Evolutionary conservation across 2,113 vertebrate species (phyloP), one percentile per base, ranked within the genome.

Genomic region (Heterochromis multidens): DNA sequence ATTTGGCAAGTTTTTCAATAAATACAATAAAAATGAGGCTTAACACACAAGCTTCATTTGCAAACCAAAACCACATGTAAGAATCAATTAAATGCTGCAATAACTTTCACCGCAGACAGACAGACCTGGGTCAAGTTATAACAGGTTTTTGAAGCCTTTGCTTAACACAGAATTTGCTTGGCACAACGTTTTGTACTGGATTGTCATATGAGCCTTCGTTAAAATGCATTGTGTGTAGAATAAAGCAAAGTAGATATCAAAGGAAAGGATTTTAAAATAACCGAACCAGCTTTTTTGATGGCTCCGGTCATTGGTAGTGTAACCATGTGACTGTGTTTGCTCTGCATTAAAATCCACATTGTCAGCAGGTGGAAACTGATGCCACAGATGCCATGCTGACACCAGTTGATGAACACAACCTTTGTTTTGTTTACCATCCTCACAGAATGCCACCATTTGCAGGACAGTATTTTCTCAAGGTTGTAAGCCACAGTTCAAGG

Each of bases 11-110:
- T 80, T 37, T 88, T 82, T 89, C 52, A 88, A 83, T 90, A 88
- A 87, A 93, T 89, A 88, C 46, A 86, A 63, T 88, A 87, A 80
- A 81, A 91, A 88, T 87, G 88, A 93, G 82, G 91, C 87, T 70
- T 74, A 84, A 58, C 65, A 72, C 83, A 81, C 76, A 86, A 84
- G 77, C 78, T 85, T 86, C 49, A 82, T 85, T 79, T 76, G 57
- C 76, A 67, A 77, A 67, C 6, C 5, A 74, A 81, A 62, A 79
- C 25, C n/a, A 37, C 14, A 49, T 25, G 62, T 29, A 43, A 61
- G 61, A 79, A 27, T 61, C 35, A 33, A 61, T 31, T 29, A 72
- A 74, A 52, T 49, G 40, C 23, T 72, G 65, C 67, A 52, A 52
- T 52, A 74, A 52, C 67, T 21, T 57, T 54, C 49, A 63, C 60